A percentile compares a stretch with the other conserved stretches of the same genome.
phyloP scores from a whole-genome alignment of 2,113 vertebrate species.

The Channa maculata region DNA sequence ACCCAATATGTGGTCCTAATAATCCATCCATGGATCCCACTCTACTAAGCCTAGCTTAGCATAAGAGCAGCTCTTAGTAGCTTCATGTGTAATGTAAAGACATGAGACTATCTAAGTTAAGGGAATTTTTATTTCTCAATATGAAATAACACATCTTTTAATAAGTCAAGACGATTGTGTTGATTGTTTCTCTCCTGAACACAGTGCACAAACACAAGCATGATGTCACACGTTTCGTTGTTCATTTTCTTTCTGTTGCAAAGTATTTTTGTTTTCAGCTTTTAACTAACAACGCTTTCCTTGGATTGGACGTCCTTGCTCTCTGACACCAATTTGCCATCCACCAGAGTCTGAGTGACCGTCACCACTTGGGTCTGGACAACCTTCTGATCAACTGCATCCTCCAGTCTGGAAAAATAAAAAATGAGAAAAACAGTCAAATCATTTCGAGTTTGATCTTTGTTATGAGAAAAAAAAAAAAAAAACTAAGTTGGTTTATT shows the following conservation, averaged over 20 bases:
- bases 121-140: too few species aligned
- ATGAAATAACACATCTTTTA: too few species aligned
- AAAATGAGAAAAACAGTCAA: not conserved
- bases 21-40: too few species aligned
- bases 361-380: slow-evolving; percentile 69
- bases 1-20: too few species aligned
- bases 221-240: not conserved
- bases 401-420: slow-evolving; percentile 57
- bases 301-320: slow-evolving; percentile 59
- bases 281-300: not conserved
- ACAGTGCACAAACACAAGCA: too few species aligned
- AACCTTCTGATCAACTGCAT: slow-evolving; percentile 30
- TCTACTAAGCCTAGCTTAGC: too few species aligned
- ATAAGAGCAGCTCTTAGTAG: too few species aligned
- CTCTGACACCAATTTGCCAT: slow-evolving; percentile 75
- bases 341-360: slow-evolving; percentile 71
- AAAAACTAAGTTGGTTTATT: not conserved
- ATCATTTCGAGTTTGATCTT: not conserved
- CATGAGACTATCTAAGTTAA: too few species aligned
- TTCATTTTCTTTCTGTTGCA: slow-evolving; percentile 40
- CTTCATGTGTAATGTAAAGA: too few species aligned
- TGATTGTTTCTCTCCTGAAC: too few species aligned
- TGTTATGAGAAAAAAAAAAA: not conserved
- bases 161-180: too few species aligned
- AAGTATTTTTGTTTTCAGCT: not conserved